A percentile compares a stretch with the other conserved stretches of the same genome.
Evolutionary conservation across 2,888 invertebrate species (phyloP).

Genomic region (Exephanes ischioxanthus): DNA sequence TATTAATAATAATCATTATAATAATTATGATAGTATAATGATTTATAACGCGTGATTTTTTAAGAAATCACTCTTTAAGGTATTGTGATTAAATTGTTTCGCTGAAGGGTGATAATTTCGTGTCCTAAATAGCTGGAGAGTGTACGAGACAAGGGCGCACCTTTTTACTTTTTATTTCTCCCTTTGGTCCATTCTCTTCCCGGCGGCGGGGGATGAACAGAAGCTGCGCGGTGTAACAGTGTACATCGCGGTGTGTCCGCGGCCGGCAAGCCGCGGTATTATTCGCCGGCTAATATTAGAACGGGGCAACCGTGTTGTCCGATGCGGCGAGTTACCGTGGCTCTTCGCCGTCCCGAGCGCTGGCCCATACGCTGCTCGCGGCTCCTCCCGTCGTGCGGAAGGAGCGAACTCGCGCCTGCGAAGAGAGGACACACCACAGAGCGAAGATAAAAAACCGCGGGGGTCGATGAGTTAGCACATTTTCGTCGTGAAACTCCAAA

Average conservation of each 20-base stretch:
- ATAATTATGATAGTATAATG: too few species aligned
- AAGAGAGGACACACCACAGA: conserved; percentile 5
- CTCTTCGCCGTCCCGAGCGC: conserved; percentile 50
- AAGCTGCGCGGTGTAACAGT: conserved; percentile 47
- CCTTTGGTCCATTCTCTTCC: conserved; percentile 34
- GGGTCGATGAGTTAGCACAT: neutral
- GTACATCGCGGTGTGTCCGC: conserved; percentile 39
- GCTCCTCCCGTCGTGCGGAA: conserved; percentile 40
- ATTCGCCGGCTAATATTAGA: conserved; percentile 77
- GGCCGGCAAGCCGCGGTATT: conserved; percentile 66
- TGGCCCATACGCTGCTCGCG: conserved; percentile 6
- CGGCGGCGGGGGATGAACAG: neutral
- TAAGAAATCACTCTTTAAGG: neutral
- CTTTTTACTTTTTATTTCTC: neutral
- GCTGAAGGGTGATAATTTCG: neutral
- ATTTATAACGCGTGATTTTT: too few species aligned
- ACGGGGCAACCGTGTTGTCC: conserved; percentile 61
- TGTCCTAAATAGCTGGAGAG: neutral
- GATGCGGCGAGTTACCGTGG: conserved; percentile 54
- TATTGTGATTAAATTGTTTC: neutral
- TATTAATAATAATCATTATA: too few species aligned
- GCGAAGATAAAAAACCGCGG: conserved; percentile 30
- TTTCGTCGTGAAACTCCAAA: neutral
- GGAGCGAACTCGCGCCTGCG: conserved; percentile 46
- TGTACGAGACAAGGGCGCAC: conserved; percentile 16